These are phyloP conservation scores for Odobenus rosmarus DNA, from an alignment of 2,113 vertebrate species.

Conservation along the genomic window DNA sequence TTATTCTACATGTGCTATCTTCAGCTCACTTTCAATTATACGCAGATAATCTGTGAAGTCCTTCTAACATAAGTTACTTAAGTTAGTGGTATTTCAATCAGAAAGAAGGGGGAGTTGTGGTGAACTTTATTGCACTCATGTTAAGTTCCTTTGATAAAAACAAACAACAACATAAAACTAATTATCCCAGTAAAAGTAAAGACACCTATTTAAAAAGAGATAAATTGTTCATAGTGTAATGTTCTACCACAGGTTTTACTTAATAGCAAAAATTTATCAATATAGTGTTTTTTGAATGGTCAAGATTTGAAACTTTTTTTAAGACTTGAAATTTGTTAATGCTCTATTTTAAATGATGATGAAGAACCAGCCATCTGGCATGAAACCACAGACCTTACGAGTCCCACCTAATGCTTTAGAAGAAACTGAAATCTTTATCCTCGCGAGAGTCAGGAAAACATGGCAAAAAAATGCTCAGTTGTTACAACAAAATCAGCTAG, in stretches of 20 bases:
- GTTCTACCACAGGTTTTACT: not conserved
- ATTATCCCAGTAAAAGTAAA: slow-evolving; percentile 2
- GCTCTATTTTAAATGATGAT: not conserved
- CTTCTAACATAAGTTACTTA: not conserved
- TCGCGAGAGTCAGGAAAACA: not conserved
- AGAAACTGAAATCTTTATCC: not conserved
- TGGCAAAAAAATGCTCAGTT: not conserved
- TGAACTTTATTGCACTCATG: not conserved
- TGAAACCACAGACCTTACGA: not conserved
- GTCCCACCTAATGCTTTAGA: not conserved
- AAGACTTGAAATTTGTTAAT: not conserved
- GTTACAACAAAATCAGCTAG: not conserved
- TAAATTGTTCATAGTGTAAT: not conserved
- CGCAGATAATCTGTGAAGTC: not conserved
- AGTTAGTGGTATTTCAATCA: not conserved
- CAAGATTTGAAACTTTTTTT: not conserved
- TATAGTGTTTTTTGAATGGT: not conserved
- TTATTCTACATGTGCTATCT: not conserved
- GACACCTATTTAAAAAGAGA: not conserved
- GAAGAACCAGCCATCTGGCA: not conserved
- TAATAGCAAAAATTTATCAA: not conserved
- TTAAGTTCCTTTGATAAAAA: slow-evolving; percentile 23
- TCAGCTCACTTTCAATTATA: not conserved
- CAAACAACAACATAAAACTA: not conserved
- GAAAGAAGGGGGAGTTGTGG: not conserved